Evolutionary conservation across 1,140 invertebrate genomes (phyloP), one percentile per base, ranked within the genome.

Genomic region (Pachypsylla venusta): DNA sequence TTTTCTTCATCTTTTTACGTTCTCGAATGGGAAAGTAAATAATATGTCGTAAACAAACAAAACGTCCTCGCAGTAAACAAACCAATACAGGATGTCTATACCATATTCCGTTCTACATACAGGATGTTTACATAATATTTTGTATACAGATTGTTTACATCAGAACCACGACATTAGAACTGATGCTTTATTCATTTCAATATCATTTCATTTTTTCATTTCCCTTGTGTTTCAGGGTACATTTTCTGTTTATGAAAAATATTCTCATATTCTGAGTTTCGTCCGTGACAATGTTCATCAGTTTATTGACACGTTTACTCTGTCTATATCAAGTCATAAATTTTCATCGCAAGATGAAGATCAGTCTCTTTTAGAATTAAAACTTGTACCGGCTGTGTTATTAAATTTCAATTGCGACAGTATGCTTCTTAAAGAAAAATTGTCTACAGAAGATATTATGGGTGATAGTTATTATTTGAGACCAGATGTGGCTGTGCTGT

Each of bases 171-270:
- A n/a, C n/a, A n/a, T n/a, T n/a, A n/a, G n/a, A n/a, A n/a, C n/a
- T n/a, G n/a, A n/a, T n/a, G n/a, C n/a, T n/a, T 35, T 35, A 35
- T 35, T 35, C 7, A 10, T 35, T 10, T 35, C n/a, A 35, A 10
- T 35, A 35, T 35, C n/a, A 35, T 35, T 35, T 10, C n/a, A 35
- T 10, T 35, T 35, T 10, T 35, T 10, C n/a, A 10, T 35, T 35
- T 35, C 30, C n/a, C n/a, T n/a, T n/a, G n/a, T 35, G n/a, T 48
- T 48, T n/a, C 42, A 48, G 42, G 42, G 42, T 4, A 48, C 42
- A 10, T 48, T 48, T 48, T 4, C 4, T n/a, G 42, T 48, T 7
- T 19, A n/a, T 4, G 42, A 48, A n/a, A n/a, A n/a, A n/a, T 48
- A 5, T 22, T 10, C 7, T 3, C n/a, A n/a, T 4, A 22, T 48